Percentiles rank a stretch among this genome's conserved stretches.
Evolutionary conservation across 1,140 invertebrate genomes (phyloP).

Genomic region (Procambarus virginalis): DNA sequence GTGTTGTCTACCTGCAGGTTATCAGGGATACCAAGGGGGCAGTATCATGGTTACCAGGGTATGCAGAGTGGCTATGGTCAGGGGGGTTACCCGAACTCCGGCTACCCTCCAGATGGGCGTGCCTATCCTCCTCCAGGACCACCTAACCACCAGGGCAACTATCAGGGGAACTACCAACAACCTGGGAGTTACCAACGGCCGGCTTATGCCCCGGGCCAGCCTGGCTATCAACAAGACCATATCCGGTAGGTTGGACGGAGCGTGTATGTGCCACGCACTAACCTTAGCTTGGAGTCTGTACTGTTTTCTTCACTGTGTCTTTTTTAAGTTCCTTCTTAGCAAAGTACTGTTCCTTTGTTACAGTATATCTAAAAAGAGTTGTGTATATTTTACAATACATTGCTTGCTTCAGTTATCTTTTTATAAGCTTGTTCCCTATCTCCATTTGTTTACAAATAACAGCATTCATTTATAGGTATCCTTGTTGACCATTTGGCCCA

Average conservation of each 20-base stretch:
- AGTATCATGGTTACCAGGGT: conserved; percentile 72
- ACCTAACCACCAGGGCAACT: conserved; percentile 69
- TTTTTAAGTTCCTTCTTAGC: conserved; percentile 18
- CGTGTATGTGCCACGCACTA: background rate
- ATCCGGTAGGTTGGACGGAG: conserved; percentile 55
- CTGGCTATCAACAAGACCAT: conserved; percentile 68
- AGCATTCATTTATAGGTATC: background rate
- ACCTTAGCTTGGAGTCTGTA: conserved; percentile 7
- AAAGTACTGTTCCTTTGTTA: conserved; percentile 28
- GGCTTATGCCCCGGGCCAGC: conserved; percentile 61
- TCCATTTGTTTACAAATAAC: background rate
- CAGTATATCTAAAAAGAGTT: background rate
- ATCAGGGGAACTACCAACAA: conserved; percentile 68
- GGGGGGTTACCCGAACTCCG: conserved; percentile 63
- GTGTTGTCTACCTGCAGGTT: conserved; percentile 56
- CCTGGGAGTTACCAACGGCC: conserved; percentile 67
- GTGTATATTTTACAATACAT: conserved; percentile 35
- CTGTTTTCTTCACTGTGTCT: conserved; percentile 12
- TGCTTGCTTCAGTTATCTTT: conserved; percentile 39
- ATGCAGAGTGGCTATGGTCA: conserved; percentile 68
- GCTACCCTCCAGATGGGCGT: conserved; percentile 67
- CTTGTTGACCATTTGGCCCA: background rate
- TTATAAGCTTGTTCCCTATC: background rate
- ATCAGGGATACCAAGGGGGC: conserved; percentile 70
- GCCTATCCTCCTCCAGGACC: conserved; percentile 66